Evolutionary conservation across 2,888 invertebrate genomes (phyloP), one percentile per base, ranked within the genome.

Genomic region (Drosophila leonis): DNA sequence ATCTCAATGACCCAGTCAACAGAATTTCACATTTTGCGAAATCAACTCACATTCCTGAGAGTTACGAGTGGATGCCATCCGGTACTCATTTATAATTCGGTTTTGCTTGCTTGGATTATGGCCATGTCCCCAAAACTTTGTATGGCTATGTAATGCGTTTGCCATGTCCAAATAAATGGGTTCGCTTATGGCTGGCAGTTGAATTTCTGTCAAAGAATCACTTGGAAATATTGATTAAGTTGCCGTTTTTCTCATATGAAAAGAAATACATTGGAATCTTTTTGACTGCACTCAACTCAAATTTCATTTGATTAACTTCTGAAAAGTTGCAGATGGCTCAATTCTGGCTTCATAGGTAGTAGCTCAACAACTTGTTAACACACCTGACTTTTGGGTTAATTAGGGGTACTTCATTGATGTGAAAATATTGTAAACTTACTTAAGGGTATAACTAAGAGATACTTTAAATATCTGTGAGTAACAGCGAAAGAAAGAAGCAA

Each of bases 81-180:
- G 20, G 27, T 35, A 57, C 65, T 63, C 54, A 75, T 73, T 81
- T 69, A 64, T 55, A 73, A 72, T 65, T 78, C 72, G 72, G 55
- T 76, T 79, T 83, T 64, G 62, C 62, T 67, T 56, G 49, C 41
- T 46, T 33, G 27, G 27, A 29, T 41, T 55, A 67, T 48, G n/a
- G 20, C 24, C 27, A 6, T n/a, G 27, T 31, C 12, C 31, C 5
- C 33, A 29, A 39, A 29, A 18, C 13, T 27, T 41, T 12, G 10
- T 27, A 13, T 24, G 29, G n/a, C 31, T 48, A 20, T 41, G 33
- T 33, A 35, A 55, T 54, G 54, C 39, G 39, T 31, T 66, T 54
- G 29, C 39, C 55, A 55, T 48, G 67, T 48, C 27, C 15, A 46
- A 46, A n/a, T 48, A 66, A 55, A 48, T n/a, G 12, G 33, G 39